These are phyloP conservation scores for Drosophila robusta DNA, from an alignment of 2,888 invertebrate genomes.

Conservation along the genomic window DNA sequence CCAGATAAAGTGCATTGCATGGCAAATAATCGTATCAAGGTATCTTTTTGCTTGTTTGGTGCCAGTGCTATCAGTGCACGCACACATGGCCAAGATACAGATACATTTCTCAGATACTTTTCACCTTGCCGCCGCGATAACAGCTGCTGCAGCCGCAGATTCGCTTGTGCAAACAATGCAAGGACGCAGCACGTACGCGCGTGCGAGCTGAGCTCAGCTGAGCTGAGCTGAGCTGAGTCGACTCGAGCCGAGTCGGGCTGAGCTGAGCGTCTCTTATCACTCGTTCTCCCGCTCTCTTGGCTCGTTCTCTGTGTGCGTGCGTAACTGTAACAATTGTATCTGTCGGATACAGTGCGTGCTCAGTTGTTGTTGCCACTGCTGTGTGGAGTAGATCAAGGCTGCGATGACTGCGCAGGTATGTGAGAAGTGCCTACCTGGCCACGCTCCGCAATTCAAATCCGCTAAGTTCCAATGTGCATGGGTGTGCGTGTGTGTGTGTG, in stretches of 20 bases:
- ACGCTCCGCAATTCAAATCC: conserved; percentile 21
- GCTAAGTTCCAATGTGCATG: conserved; percentile 15
- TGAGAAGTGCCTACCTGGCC: conserved; percentile 57
- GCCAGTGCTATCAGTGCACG: conserved; percentile 40
- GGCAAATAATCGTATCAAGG: conserved; percentile 31
- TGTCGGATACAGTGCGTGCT: conserved; percentile 28
- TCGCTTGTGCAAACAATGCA: conserved; percentile 50
- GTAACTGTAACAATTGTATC: conserved; percentile 71
- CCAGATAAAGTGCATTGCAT: conserved; percentile 27
- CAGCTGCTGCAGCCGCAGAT: conserved; percentile 21
- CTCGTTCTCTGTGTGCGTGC: conserved; percentile 5
- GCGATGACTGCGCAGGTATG: conserved; percentile 58
- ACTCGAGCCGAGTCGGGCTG: conserved; percentile 1
- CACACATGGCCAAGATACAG: conserved; percentile 34
- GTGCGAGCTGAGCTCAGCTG: conserved; percentile 7
- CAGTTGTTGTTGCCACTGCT: conserved; percentile 8
- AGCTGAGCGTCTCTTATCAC: conserved; percentile 9
- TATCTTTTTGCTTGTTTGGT: conserved; percentile 21
- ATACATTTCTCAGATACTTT: conserved; percentile 54
- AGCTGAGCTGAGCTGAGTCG: conserved; percentile 11
- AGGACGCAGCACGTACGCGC: conserved; percentile 47
- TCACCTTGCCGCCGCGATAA: conserved; percentile 54
- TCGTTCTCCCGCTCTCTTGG: not conserved
- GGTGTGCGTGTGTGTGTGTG: conserved; percentile 9
- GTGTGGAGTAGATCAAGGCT: conserved; percentile 65